Evolutionary conservation across 1,140 invertebrate species (phyloP), one percentile per base, ranked within the genome.

Genomic region (Charaxes varanes): DNA sequence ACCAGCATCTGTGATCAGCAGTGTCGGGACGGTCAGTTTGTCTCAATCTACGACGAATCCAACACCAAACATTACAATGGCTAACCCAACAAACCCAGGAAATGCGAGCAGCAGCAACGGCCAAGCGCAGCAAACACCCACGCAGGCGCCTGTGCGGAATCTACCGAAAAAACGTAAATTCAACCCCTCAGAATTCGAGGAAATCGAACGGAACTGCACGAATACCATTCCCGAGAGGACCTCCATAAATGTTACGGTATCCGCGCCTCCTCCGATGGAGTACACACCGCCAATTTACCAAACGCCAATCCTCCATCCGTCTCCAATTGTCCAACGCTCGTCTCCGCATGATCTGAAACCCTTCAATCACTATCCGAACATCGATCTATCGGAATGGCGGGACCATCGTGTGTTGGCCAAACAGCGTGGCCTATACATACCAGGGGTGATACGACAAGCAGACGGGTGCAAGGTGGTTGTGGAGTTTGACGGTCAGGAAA

Each of bases 91-190:
- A 3, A 78, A 69, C 22, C 78, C 55, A 6, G 74, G 72, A 5
- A 73, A 67, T 21, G 61, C 63, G 10, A 68, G 61, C 49, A 72
- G 69, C 52, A 62, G 57, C 15, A 67, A 60, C 24, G 49, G 50
- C n/a, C 67, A 71, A 35, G 13, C 62, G 30, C 79, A 83, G 35
- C 74, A 71, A 23, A 50, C 70, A 6, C 67, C 70, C 5, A 63
- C 65, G n/a, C 67, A 86, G 59, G 72, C 86, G 53, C 72, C 87
- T 8, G 86, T 87, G 3, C 72, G 89, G 31, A 93, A 92, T 72
- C 86, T 95, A 79, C 94, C 94, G 43, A 96, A 95, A 79, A 96
- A 96, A 81, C 86, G 94, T 44, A 95, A 95, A 84, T 95, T 93
- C 63, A 90, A 94, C 86, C 92, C 91, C 42, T 90, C 92, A 12